A percentile compares a stretch with the other conserved stretches of the same genome.
Evolutionary conservation across 2,113 vertebrate genomes (phyloP).

Genomic region (Paradoxurus hermaphroditus): DNA sequence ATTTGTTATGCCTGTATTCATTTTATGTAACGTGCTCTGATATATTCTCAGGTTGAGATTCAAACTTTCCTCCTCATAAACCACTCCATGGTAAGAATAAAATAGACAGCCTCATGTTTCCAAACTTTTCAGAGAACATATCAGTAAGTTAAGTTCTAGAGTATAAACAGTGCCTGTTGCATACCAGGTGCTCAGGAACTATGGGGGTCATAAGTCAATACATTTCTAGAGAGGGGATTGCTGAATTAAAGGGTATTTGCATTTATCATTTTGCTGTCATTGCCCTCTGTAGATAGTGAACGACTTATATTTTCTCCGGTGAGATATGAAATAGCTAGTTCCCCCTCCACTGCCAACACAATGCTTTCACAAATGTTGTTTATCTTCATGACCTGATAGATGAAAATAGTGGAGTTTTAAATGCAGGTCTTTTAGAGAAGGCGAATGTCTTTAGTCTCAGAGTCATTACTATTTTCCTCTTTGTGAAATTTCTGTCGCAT

Average conservation of each 20-base stretch:
- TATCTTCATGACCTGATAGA: neutral
- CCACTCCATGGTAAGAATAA: neutral
- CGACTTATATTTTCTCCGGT: neutral
- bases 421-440: neutral
- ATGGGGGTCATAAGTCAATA: neutral
- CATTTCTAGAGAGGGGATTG: neutral
- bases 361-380: neutral
- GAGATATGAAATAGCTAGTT: neutral
- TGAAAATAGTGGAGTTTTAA: neutral
- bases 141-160: neutral
- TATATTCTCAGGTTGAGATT: neutral
- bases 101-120: neutral
- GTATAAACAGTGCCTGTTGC: neutral
- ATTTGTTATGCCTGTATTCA: neutral
- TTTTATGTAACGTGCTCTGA: neutral
- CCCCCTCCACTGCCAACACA: neutral
- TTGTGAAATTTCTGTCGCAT: neutral
- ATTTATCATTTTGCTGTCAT: constrained; percentile 5
- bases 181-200: neutral
- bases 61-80: neutral
- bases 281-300: neutral
- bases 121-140: neutral
- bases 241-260: neutral
- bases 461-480: neutral
- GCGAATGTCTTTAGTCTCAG: neutral